Evolutionary conservation across 1,140 invertebrate species (phyloP), one percentile per base, ranked within the genome.

Genomic region (Leptopilina clavipes): DNA sequence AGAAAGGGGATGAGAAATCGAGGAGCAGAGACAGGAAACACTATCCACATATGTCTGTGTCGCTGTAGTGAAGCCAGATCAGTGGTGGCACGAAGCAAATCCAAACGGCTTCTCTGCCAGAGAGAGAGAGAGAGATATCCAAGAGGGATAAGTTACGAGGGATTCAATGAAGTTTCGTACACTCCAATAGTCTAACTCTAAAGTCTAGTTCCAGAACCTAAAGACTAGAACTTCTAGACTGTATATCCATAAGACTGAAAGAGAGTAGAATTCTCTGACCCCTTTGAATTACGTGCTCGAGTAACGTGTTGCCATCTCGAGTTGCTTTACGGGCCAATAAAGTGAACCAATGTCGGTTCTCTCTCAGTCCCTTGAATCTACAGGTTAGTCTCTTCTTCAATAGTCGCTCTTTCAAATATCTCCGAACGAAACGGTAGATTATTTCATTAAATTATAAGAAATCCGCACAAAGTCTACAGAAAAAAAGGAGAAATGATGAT

Each of bases 31-130:
- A 52, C 48, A 17, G 48, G 48, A 52, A 52, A 52, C 48, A 17
- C 48, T 6, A 52, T 52, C 48, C 48, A 52, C 48, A 52, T 52
- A 52, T 52, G 48, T 52, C 48, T 72, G 44, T 76, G 72, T 76
- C 71, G 75, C 59, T 19, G 11, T 14, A 40, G 37, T 9, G 5
- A 19, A 17, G 31, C 12, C 59, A 19, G 43, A n/a, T 31, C 48
- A 48, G 1, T 31, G 1, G 59, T 54, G 22, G 14, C 43, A 72
- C 72, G 59, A 72, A 74, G 72, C 19, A 72, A 81, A 79, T 79
- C 76, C 76, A 78, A 71, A 71, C 76, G 59, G 18, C 11, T 71
- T 48, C 11, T 71, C 65, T 73, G 45, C 48, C 71, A 74, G 71
- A 76, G 45, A 74, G 71, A 52, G 48, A 17, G 14, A 17, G 48